A percentile compares a stretch with the other conserved stretches of the same genome.
Evolutionary conservation across 1,140 invertebrate species (phyloP).

Genomic region (Drosophila trapezifrons): DNA sequence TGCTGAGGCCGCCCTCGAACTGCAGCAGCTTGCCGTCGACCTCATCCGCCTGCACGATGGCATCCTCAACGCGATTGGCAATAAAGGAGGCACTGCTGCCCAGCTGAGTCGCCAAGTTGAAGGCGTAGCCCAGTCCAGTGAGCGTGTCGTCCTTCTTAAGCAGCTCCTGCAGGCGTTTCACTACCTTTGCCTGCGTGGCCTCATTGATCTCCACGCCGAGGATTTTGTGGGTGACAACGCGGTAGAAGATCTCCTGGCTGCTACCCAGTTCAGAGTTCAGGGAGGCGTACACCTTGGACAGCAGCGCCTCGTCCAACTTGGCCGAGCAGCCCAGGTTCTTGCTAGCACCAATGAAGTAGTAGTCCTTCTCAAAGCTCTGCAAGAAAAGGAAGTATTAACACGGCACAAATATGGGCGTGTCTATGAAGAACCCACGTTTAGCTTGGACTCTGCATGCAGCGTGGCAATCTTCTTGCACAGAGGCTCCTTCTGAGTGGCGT

Average conservation of each 20-base stretch:
- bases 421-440: conserved; percentile 66
- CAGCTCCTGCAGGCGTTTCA: conserved; percentile 88
- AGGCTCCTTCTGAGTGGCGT: conserved; percentile 56
- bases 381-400: conserved; percentile 7
- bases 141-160: conserved; percentile 92
- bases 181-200: conserved; percentile 86
- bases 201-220: conserved; percentile 76
- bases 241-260: conserved; percentile 78
- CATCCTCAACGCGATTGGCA: conserved; percentile 93
- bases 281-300: conserved; percentile 64
- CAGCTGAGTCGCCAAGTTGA: conserved; percentile 90
- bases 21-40: conserved; percentile 94
- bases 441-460: conserved; percentile 73
- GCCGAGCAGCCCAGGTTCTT: conserved; percentile 66
- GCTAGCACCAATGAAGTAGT: conserved; percentile 77
- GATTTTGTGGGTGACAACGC: conserved; percentile 61
- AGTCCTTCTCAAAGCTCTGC: conserved; percentile 83
- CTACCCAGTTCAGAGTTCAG: conserved; percentile 57
- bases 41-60: conserved; percentile 97
- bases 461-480: conserved; percentile 68
- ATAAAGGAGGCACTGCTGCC: conserved; percentile 89
- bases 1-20: conserved; percentile 95
- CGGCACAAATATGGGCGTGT: background rate
- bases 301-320: conserved; percentile 64
- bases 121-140: conserved; percentile 91